Base-by-base conservation (phyloP, 1,140 invertebrate genomes). In the Diabrotica virgifera region DNA sequence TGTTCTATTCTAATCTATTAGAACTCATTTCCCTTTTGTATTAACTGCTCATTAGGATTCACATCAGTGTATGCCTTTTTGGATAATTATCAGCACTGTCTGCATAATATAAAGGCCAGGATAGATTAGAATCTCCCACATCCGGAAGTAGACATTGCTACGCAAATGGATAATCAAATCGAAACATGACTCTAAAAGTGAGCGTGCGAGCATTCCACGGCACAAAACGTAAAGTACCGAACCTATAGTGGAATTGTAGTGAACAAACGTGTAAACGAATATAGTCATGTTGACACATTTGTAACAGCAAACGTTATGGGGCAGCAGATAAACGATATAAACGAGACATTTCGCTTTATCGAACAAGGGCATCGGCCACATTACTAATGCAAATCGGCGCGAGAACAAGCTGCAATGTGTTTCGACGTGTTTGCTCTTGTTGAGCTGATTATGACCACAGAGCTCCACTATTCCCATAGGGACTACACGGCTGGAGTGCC, bases 311-410 rank as follows among this genome's bases (percentile, higher is more conserved):
- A 59, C 62, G 63, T 58, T 62, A 68, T 65, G 40, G 63, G 55
- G 46, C 40, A 46, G 40, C 8, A 46, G 40, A 46, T 46, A 46
- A 52, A 62, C 58, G 55, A 68, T 57, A 64, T 64, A 68, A 68
- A 68, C 66, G 66, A 68, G 67, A 68, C 63, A 68, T 68, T 60
- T 67, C 63, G 59, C 60, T 68, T 68, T 72, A 72, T 72, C 66
- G 66, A 70, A 70, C 63, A 70, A 65, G 66, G 64, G 53, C 71
- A 72, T 72, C 66, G 66, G 65, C 66, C 66, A 61, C 69, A 72
- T 72, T 72, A 72, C 69, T 67, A 65, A 72, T 70, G 71, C 71
- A 72, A 72, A 72, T 70, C 68, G 66, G 59, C 56, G 62, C 64
- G 55, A 56, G 60, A 68, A 72, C 71, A 72, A 62, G 66, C 59